Conservation (phyloP, 2,113 vertebrate genomes). For the Martes martes region DNA sequence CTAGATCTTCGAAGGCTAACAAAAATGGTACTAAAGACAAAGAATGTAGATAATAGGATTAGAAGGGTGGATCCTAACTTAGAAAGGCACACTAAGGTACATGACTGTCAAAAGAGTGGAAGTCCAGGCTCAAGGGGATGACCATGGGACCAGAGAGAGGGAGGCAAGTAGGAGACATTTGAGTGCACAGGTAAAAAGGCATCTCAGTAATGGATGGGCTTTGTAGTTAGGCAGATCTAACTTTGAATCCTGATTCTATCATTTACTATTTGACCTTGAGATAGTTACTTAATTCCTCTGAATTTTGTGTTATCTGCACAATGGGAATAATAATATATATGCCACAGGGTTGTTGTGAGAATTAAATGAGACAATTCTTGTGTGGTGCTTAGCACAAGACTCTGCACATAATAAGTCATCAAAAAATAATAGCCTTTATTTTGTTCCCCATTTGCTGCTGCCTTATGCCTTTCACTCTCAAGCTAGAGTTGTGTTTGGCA, state of each 20-base stretch:
- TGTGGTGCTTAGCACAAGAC: neutral
- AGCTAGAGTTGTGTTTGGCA: neutral
- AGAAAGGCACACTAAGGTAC: neutral
- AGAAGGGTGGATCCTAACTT: neutral
- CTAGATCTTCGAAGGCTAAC: neutral
- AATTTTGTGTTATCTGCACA: neutral
- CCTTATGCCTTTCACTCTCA: neutral
- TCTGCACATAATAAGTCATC: neutral
- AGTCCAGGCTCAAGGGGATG: neutral
- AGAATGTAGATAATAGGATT: neutral
- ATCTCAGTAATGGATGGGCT: neutral
- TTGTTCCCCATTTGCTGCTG: neutral
- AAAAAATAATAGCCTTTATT: neutral
- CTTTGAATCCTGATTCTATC: neutral
- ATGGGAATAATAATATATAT: neutral
- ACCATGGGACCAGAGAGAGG: neutral
- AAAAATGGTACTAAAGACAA: neutral
- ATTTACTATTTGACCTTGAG: neutral
- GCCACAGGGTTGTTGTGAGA: neutral
- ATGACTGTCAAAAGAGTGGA: neutral
- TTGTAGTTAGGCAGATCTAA: neutral
- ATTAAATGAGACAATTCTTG: neutral
- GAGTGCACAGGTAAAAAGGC: neutral
- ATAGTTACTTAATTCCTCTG: neutral
- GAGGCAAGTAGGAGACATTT: neutral